phyloP scores from a whole-genome alignment of 1,140 invertebrate species.

The Lucilia cuprina region DNA sequence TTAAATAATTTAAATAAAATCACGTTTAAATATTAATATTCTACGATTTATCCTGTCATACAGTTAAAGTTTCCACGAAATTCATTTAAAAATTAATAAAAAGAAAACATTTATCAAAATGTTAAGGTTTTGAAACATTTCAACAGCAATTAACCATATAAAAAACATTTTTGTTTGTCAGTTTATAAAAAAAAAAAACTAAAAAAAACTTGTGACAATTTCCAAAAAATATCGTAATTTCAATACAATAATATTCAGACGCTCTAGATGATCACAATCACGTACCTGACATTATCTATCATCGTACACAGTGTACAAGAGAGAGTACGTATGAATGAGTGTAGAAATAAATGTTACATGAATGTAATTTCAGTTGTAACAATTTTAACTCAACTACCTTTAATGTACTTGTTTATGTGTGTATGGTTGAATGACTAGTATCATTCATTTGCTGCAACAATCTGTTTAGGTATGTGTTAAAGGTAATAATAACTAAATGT shows the following conservation, averaged over 20 bases:
- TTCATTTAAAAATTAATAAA: background rate
- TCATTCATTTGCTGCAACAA: background rate
- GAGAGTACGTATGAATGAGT: too few relatives aligned
- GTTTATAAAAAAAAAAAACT: background rate
- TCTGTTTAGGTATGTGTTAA: background rate
- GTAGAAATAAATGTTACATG: too few relatives aligned
- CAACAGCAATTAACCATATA: background rate
- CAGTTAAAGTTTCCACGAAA: background rate
- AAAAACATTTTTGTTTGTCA: background rate
- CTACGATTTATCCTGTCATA: background rate
- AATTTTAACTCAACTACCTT: too few relatives aligned
- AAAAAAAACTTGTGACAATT: background rate
- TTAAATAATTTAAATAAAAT: background rate
- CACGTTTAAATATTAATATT: background rate
- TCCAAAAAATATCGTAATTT: background rate
- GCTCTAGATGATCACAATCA: slow-evolving; percentile 8
- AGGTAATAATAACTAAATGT: background rate
- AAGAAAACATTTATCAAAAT: too few relatives aligned
- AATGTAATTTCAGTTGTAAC: too few relatives aligned
- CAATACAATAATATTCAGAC: background rate
- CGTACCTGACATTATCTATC: slow-evolving; percentile 30
- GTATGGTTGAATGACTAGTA: too few relatives aligned
- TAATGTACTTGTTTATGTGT: too few relatives aligned
- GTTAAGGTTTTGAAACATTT: too few relatives aligned
- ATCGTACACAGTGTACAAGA: background rate